Conservation (phyloP, 1,140 invertebrate species). For the Adoxophyes honmai region DNA sequence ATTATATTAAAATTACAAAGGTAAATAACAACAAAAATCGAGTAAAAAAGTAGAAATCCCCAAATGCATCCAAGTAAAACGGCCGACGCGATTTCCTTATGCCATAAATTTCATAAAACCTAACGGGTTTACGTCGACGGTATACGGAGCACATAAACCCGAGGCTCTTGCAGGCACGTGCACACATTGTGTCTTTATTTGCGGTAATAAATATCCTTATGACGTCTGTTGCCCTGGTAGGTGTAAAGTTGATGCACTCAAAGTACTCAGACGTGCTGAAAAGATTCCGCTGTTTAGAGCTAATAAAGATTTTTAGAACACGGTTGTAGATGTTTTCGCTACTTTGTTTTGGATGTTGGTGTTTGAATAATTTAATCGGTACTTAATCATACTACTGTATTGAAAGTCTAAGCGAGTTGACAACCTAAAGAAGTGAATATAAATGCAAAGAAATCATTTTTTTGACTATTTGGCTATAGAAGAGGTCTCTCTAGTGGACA, state of each 20-base stretch:
- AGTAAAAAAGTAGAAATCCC: background rate
- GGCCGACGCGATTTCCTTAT: background rate
- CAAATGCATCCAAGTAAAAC: background rate
- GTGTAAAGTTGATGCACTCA: slow-evolving; percentile 11
- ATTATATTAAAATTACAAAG: background rate
- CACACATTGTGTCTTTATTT: slow-evolving; percentile 4
- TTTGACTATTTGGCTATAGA: too few relatives aligned
- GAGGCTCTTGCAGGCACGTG: background rate
- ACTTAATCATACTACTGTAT: too few relatives aligned
- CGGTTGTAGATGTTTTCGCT: background rate
- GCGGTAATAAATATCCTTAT: background rate
- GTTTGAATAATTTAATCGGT: too few relatives aligned
- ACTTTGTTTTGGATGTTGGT: background rate
- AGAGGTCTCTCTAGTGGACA: too few relatives aligned
- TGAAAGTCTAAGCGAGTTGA: too few relatives aligned
- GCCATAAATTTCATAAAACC: slow-evolving; percentile 30
- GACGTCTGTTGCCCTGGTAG: background rate
- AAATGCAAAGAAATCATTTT: too few relatives aligned
- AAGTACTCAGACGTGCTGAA: background rate
- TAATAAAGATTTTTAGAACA: background rate
- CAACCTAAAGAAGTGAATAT: too few relatives aligned
- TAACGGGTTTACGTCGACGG: slow-evolving; percentile 17
- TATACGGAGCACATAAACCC: slow-evolving; percentile 18
- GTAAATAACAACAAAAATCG: background rate
- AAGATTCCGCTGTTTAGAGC: background rate